Evolutionary conservation across 2,888 invertebrate species (phyloP).

Genomic region (Noctuana brunneofusca): DNA sequence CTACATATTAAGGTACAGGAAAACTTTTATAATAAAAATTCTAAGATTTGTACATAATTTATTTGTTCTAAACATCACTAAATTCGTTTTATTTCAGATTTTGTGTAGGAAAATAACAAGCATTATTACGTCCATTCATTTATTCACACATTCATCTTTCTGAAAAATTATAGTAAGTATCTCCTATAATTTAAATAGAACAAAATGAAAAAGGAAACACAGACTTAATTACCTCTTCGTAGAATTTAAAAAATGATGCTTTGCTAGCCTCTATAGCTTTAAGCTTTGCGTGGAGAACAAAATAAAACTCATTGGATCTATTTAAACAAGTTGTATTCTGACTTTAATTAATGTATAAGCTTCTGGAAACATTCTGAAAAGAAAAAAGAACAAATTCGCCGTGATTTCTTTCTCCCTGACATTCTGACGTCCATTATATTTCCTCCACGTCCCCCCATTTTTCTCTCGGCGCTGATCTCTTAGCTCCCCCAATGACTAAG

Average conservation of each 20-base stretch:
- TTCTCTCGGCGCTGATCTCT: slow-evolving; percentile 4
- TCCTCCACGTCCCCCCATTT: not conserved
- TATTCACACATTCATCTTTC: too few species aligned
- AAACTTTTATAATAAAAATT: too few species aligned
- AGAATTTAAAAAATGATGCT: not conserved
- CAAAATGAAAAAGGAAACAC: not conserved
- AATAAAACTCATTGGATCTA: not conserved
- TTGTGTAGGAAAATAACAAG: too few species aligned
- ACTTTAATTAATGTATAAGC: not conserved
- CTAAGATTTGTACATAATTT: too few species aligned
- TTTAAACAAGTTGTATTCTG: not conserved
- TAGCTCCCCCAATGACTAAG: slow-evolving; percentile 18
- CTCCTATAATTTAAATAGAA: not conserved
- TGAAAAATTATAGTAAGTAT: too few species aligned
- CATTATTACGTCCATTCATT: too few species aligned
- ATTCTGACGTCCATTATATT: slow-evolving; percentile 13
- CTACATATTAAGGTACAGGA: too few species aligned
- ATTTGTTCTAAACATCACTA: too few species aligned
- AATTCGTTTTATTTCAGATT: too few species aligned
- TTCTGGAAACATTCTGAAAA: not conserved
- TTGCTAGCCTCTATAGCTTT: too few species aligned
- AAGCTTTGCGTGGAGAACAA: not conserved
- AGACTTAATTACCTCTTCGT: not conserved
- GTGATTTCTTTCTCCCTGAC: slow-evolving; percentile 3
- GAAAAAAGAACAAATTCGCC: not conserved